These are phyloP conservation scores for Sebastes hubbsi DNA, from an alignment of 2,797 vertebrate genomes.

Conservation along the genomic window DNA sequence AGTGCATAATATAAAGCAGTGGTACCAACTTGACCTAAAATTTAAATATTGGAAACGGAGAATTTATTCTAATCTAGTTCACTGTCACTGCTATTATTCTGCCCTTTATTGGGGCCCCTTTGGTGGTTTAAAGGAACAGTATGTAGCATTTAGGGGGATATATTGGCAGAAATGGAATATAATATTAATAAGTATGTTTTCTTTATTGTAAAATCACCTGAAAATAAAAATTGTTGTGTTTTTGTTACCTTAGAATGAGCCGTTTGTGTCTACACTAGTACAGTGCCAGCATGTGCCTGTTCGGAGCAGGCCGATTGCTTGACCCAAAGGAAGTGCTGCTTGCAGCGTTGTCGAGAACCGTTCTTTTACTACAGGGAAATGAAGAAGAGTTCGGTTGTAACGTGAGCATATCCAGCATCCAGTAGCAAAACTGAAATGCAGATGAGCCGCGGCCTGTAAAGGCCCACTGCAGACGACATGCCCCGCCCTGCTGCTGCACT, in stretches of 20 bases:
- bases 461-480: accelerated
- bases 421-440: too few species aligned
- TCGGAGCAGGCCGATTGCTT: too few species aligned
- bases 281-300: background rate
- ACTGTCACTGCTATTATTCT: background rate
- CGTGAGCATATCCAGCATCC: too few species aligned
- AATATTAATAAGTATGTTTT: background rate
- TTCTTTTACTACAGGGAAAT: too few species aligned
- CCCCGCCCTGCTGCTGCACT: too few species aligned
- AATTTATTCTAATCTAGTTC: background rate
- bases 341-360: too few species aligned
- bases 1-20: background rate
- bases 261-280: background rate
- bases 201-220: background rate
- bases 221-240: background rate
- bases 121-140: background rate
- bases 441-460: too few species aligned
- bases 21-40: background rate
- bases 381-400: too few species aligned
- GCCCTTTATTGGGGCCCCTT: background rate
- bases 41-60: background rate
- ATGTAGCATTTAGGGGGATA: background rate
- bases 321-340: too few species aligned
- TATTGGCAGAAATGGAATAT: background rate
- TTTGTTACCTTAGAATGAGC: background rate